These are phyloP conservation scores for Melanocharis versteri DNA, from an alignment of 2,113 vertebrate genomes.

Conservation along the genomic window DNA sequence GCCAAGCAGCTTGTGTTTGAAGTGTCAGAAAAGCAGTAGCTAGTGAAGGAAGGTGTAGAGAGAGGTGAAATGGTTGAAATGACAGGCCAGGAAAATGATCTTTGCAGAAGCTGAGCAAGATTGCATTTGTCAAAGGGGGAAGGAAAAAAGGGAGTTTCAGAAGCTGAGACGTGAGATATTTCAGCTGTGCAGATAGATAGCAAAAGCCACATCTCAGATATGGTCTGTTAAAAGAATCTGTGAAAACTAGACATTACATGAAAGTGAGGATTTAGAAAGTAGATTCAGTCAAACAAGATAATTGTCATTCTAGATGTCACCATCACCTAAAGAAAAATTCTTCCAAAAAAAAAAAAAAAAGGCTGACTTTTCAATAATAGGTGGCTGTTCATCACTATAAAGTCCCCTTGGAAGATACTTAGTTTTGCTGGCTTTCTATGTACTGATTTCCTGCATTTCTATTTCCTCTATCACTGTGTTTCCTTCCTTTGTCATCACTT, in stretches of 20 bases:
- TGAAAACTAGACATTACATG: background rate
- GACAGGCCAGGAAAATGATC: conserved; percentile 23
- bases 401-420: background rate
- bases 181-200: background rate
- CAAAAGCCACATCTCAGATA: background rate
- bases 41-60: background rate
- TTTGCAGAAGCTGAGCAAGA: background rate
- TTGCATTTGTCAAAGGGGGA: conserved; percentile 37
- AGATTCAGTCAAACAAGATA: background rate
- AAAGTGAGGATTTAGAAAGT: background rate
- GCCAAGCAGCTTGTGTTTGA: conserved; percentile 18
- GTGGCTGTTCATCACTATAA: background rate
- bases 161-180: background rate
- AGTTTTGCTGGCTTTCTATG: background rate
- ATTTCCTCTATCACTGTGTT: background rate
- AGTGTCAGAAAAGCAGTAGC: background rate
- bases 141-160: background rate
- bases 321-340: background rate
- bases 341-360: background rate
- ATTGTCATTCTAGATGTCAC: background rate
- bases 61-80: conserved; percentile 29
- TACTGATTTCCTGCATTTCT: background rate
- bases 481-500: background rate
- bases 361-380: background rate
- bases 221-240: background rate